A percentile compares a stretch with the other conserved stretches of the same genome.
Conservation (phyloP, 2,797 vertebrate species). For the Diceros bicornis region DNA sequence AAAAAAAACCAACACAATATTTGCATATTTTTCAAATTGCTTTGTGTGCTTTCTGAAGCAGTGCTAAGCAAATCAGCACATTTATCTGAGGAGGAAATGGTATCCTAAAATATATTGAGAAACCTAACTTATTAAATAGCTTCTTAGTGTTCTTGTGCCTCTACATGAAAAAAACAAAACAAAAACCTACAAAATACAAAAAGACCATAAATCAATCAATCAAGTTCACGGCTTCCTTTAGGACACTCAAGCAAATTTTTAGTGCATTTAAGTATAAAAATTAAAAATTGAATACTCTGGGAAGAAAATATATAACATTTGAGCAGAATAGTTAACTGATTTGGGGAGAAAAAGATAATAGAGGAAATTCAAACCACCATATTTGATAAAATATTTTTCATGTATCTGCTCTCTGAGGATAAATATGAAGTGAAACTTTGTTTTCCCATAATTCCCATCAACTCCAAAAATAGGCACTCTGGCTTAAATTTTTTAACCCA, state of each 20-base stretch:
- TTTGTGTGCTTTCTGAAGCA: slow-evolving; percentile 68
- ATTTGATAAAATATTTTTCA: slow-evolving; percentile 55
- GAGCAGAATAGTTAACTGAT: slow-evolving; percentile 44
- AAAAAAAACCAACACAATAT: slow-evolving; percentile 56
- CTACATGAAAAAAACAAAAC: not conserved
- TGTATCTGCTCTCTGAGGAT: not conserved
- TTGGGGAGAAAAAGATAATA: slow-evolving; percentile 2
- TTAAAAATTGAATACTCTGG: slow-evolving; percentile 50
- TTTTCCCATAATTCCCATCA: not conserved
- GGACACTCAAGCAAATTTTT: slow-evolving; percentile 38
- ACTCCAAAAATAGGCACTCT: not conserved
- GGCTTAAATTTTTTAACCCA: not conserved
- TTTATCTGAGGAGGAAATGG: slow-evolving; percentile 73
- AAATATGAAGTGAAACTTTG: slow-evolving; percentile 37
- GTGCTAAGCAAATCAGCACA: slow-evolving; percentile 68
- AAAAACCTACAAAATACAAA: not conserved
- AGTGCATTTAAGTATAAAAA: slow-evolving; percentile 66
- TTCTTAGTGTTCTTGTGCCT: slow-evolving; percentile 11
- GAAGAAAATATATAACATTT: slow-evolving; percentile 11
- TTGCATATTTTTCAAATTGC: slow-evolving; percentile 62
- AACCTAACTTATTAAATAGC: slow-evolving; percentile 63
- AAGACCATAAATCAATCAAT: slow-evolving; percentile 64
- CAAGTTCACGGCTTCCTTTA: slow-evolving; percentile 62
- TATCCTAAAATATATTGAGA: slow-evolving; percentile 77
- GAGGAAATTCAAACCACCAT: not conserved